Evolutionary conservation across 1,140 invertebrate genomes (phyloP).

Genomic region (Solenopsis invicta): DNA sequence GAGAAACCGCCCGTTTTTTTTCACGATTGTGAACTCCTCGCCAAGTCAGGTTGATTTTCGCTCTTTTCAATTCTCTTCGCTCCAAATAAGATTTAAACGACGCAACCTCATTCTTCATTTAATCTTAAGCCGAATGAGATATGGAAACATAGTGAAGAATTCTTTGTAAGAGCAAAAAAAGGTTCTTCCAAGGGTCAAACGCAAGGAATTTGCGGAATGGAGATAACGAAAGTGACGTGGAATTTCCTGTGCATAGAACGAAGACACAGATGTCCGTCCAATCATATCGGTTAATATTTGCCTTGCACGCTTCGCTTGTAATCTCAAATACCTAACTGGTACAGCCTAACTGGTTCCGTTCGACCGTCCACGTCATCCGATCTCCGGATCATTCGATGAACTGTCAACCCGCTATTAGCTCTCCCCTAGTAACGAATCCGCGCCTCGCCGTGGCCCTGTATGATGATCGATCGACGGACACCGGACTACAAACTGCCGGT

Average conservation of each 20-base stretch:
- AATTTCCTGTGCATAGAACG: background rate
- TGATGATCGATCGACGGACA: constrained; percentile 62
- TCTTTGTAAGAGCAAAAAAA: background rate
- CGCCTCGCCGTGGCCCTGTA: constrained; percentile 20
- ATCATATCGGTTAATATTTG: constrained; percentile 52
- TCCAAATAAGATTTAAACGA: background rate
- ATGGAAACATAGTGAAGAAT: background rate
- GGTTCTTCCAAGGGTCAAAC: background rate
- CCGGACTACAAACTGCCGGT: constrained; percentile 44
- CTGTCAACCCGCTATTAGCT: constrained; percentile 19
- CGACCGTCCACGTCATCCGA: constrained; percentile 5
- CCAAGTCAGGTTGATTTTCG: background rate
- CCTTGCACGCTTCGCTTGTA: background rate
- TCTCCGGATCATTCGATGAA: constrained; percentile 30
- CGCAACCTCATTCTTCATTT: background rate
- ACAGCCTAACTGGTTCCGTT: constrained; percentile 24
- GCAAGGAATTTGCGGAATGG: background rate
- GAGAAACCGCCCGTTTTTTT: background rate
- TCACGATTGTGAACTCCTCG: background rate
- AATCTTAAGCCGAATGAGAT: background rate
- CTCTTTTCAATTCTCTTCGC: background rate
- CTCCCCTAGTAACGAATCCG: constrained; percentile 17
- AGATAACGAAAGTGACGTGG: background rate
- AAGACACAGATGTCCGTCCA: constrained; percentile 19
- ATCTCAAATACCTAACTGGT: constrained; percentile 23